Percentiles rank a stretch among this genome's conserved stretches.
Conservation (phyloP, 2,797 vertebrate genomes). For the Nannoperca obscura region DNA sequence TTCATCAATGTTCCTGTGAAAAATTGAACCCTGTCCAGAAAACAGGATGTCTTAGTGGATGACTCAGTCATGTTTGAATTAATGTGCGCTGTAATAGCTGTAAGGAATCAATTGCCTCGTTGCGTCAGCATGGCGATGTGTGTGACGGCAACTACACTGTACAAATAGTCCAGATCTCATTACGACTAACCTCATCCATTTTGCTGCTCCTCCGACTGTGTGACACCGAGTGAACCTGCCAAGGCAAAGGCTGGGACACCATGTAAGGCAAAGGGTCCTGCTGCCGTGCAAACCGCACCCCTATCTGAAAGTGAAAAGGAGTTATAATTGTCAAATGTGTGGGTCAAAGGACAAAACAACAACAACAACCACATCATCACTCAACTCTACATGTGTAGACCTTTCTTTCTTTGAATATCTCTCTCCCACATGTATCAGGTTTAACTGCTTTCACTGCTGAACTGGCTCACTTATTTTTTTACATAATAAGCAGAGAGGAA, state of each 20-base stretch:
- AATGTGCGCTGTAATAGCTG: not conserved
- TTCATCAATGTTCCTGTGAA: not conserved
- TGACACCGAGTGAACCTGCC: constrained; percentile 90
- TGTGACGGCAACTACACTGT: not conserved
- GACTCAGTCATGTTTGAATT: not conserved
- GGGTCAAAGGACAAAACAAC: not conserved
- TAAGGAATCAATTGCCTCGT: not conserved
- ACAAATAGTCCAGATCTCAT: not conserved
- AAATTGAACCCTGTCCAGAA: not conserved
- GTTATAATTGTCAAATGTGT: not conserved
- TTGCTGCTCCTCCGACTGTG: constrained; percentile 88
- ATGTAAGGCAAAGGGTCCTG: constrained; percentile 86
- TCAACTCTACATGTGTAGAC: not conserved
- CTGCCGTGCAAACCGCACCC: constrained; percentile 66
- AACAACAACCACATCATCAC: no score
- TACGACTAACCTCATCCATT: constrained; percentile 84
- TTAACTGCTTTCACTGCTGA: not conserved
- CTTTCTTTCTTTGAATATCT: not conserved
- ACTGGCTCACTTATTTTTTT: not conserved
- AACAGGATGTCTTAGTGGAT: not conserved
- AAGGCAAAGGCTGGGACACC: constrained; percentile 90
- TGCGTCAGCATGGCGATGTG: not conserved
- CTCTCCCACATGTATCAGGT: not conserved
- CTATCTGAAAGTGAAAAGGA: constrained; percentile 72
- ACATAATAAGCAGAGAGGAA: not conserved